Percentiles rank a stretch among this genome's conserved stretches.
Evolutionary conservation across 2,113 vertebrate genomes (phyloP).

Genomic region (Aspidoscelis tigris): DNA sequence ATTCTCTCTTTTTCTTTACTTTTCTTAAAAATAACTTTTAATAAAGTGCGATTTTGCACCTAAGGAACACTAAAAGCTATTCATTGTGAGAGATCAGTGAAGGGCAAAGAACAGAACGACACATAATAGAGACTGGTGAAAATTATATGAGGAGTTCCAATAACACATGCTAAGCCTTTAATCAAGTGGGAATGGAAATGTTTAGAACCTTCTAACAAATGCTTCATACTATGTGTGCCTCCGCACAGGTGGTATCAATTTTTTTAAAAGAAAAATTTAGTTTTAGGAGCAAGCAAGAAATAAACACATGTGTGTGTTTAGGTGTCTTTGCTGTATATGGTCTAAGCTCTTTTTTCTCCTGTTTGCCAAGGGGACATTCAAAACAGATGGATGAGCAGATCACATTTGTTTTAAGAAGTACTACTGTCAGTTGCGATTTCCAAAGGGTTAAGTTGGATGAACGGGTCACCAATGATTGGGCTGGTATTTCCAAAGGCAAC

Average conservation of each 20-base stretch:
- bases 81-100: conserved; percentile 17
- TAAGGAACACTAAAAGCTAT: conserved; percentile 44
- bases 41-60: conserved; percentile 49
- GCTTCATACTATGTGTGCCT: not conserved
- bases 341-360: not conserved
- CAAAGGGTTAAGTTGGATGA: not conserved
- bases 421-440: not conserved
- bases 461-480: not conserved
- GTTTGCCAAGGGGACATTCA: conserved; percentile 11
- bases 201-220: not conserved
- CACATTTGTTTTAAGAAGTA: not conserved
- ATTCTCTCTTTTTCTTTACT: conserved; percentile 23
- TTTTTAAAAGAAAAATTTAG: conserved; percentile 3
- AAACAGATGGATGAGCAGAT: conserved; percentile 15
- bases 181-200: not conserved
- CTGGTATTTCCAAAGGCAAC: too few relatives aligned
- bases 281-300: conserved; percentile 6
- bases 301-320: not conserved
- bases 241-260: conserved; percentile 25
- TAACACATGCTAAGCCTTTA: conserved; percentile 33
- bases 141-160: conserved; percentile 13
- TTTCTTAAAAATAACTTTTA: conserved; percentile 42
- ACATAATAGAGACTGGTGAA: not conserved
- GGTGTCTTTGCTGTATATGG: not conserved
- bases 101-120: conserved; percentile 34